Evolutionary conservation across 2,888 invertebrate species (phyloP).

Genomic region (Ellobium chinense): DNA sequence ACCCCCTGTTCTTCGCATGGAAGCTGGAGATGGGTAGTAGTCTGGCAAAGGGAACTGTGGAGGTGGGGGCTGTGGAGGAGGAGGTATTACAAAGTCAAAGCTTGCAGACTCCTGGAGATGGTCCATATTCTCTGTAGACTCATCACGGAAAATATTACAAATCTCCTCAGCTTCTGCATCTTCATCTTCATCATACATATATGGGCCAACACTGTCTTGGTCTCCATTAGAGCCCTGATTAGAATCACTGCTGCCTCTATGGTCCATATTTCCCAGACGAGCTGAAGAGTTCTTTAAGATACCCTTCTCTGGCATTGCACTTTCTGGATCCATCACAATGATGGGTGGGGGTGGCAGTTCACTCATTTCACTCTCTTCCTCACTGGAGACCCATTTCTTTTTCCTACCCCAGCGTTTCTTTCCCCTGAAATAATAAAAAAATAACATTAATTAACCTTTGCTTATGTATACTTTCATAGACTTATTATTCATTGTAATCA

Average conservation of each 20-base stretch:
- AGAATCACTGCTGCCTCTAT: conserved; percentile 62
- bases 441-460: too few species aligned
- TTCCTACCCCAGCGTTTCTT: conserved; percentile 52
- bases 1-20: conserved; percentile 50
- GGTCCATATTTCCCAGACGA: conserved; percentile 52
- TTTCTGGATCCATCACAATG: conserved; percentile 70
- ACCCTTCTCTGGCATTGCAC: conserved; percentile 74
- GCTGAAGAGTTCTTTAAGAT: conserved; percentile 71
- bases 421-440: conserved; percentile 26
- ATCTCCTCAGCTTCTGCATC: conserved; percentile 71
- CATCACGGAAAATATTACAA: conserved; percentile 67
- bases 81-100: conserved; percentile 71
- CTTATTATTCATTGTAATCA: too few species aligned
- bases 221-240: conserved; percentile 57
- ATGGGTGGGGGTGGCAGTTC: conserved; percentile 73
- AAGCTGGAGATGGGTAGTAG: conserved; percentile 59
- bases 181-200: conserved; percentile 65
- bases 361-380: conserved; percentile 70
- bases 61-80: conserved; percentile 65
- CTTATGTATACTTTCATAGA: too few species aligned
- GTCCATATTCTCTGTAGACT: conserved; percentile 63
- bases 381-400: conserved; percentile 63
- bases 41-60: conserved; percentile 64
- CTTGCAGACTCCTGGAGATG: conserved; percentile 68
- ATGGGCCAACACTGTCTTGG: conserved; percentile 65